phyloP scores from a whole-genome alignment of 2,113 vertebrate species.

The Mormoops blainvillei region DNA sequence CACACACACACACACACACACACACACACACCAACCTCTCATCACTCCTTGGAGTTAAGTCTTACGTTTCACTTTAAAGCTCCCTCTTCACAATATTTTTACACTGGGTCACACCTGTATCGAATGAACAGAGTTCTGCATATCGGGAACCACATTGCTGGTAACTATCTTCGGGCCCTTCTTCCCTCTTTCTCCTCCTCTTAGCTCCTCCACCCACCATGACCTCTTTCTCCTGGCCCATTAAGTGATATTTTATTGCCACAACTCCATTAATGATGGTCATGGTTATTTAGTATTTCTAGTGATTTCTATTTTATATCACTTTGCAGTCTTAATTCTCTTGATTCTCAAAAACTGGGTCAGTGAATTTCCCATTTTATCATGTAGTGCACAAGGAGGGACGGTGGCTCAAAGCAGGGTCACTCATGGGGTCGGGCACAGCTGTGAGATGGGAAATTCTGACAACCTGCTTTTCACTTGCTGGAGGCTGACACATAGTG shows the following conservation, averaged over 20 bases:
- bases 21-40: not conserved
- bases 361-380: not conserved
- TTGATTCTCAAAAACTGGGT: not conserved
- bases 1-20: not conserved
- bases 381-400: not conserved
- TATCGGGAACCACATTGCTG: not conserved
- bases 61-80: not conserved
- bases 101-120: not conserved
- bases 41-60: not conserved
- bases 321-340: not conserved
- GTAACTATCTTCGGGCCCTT: not conserved
- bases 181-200: not conserved
- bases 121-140: not conserved
- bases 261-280: not conserved
- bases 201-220: not conserved
- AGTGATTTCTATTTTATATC: not conserved
- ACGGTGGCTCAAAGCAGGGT: not conserved
- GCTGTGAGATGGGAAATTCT: not conserved
- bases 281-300: not conserved
- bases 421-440: not conserved
- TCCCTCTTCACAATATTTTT: not conserved
- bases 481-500: not conserved
- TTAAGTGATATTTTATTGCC: not conserved
- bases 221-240: not conserved
- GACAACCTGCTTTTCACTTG: not conserved